Base-by-base conservation (phyloP, 2,888 invertebrate species). In the Diaprepes abbreviatus region DNA sequence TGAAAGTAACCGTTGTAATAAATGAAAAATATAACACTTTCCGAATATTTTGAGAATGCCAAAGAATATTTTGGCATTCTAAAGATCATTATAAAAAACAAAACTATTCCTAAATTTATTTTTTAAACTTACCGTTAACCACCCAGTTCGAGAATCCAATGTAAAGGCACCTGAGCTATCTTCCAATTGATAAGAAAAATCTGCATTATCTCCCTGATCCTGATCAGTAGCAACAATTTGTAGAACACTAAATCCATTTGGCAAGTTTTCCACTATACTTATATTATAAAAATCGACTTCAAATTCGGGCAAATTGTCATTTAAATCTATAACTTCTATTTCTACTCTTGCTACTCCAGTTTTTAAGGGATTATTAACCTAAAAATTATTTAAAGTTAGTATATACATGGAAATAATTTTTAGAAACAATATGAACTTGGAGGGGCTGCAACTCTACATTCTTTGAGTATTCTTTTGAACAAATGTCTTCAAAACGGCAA, bases 241-340 rank as follows among this genome's bases (percentile, higher is more conserved):
- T 21, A 90, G 81, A 3, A 90, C 90, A 75, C 89, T 90, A 77
- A 90, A 90, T 1, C 95, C 95, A 76, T 93, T 94, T 0, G 95
- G 95, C 24, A 95, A 85, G 82, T 96, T 96, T 81, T 96, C 96
- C 43, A 95, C 95, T 73, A 96, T 95, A 74, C 95, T 95, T 73
- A 96, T 95, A 77, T 95, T 95, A 80, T 96, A 95, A 77, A 93
- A 90, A 77, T 94, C 94, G 0, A 93, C 94, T 80, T 95, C 95
- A 75, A 96, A 96, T 77, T 93, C 92, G 0, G 95, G 95, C 17
- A 92, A 84, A 82, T 95, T 95, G 80, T 95, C 95, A 78, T 95
- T 94, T 7, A 94, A 83, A 78, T 94, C 94, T 35, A 91, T 79
- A 2, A 94, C 85, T 82, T 93, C 89, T 0, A 94, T 85, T 81